Evolutionary conservation across 2,888 invertebrate genomes (phyloP).

Genomic region (Lycocerus yunnanus): DNA sequence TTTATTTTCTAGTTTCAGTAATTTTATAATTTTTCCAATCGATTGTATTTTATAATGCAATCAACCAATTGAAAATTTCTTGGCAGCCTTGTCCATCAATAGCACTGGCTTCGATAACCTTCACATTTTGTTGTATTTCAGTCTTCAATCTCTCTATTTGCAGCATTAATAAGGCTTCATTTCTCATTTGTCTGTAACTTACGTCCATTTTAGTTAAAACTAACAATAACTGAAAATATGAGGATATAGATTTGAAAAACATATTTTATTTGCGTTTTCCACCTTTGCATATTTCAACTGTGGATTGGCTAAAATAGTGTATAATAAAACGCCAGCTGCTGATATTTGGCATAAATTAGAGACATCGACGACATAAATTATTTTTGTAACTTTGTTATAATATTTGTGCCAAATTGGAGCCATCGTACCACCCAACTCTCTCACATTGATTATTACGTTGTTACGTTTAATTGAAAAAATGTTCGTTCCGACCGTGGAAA

Average conservation of each 20-base stretch:
- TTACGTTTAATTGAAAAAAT: slow-evolving; percentile 66
- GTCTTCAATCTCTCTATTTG: slow-evolving; percentile 72
- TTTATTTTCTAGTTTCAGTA: not conserved
- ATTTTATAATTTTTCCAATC: not conserved
- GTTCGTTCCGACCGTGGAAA: slow-evolving; percentile 80
- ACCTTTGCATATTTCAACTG: slow-evolving; percentile 69
- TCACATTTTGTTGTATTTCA: slow-evolving; percentile 70
- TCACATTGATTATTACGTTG: slow-evolving; percentile 50
- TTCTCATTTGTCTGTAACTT: slow-evolving; percentile 84
- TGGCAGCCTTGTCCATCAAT: slow-evolving; percentile 73
- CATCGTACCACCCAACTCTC: slow-evolving; percentile 83
- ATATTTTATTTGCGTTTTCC: slow-evolving; percentile 19
- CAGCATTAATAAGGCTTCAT: slow-evolving; percentile 82
- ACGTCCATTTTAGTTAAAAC: slow-evolving; percentile 84
- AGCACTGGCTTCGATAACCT: slow-evolving; percentile 75
- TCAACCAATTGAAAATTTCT: slow-evolving; percentile 66
- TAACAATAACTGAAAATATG: slow-evolving; percentile 64
- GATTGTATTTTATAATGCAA: slow-evolving; percentile 28
- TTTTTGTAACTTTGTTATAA: slow-evolving; percentile 67
- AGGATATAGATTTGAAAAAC: not conserved
- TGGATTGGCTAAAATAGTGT: slow-evolving; percentile 77
- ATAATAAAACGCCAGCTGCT: slow-evolving; percentile 79
- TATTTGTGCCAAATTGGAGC: slow-evolving; percentile 82
- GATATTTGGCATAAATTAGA: slow-evolving; percentile 87
- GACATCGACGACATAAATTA: slow-evolving; percentile 82